phyloP scores from a whole-genome alignment of 2,888 invertebrate genomes.

The Hydraecia micacea region DNA sequence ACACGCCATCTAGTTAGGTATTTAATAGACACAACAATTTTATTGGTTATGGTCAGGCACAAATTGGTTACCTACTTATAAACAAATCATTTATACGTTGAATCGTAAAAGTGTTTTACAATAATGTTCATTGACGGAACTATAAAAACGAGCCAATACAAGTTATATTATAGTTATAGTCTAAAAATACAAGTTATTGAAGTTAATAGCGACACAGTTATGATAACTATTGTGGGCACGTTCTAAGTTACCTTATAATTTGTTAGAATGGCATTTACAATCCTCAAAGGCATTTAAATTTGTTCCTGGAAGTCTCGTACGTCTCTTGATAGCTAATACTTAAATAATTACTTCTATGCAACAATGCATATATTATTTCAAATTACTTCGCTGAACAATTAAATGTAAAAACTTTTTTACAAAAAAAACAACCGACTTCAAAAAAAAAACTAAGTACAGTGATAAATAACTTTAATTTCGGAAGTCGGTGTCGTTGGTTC shows the following conservation, averaged over 20 bases:
- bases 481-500: no score
- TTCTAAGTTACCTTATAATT: background rate
- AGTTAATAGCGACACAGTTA: background rate
- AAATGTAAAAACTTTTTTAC: no score
- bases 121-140: background rate
- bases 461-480: no score
- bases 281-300: slow-evolving; percentile 31
- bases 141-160: background rate
- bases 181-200: background rate
- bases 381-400: slow-evolving; percentile 34
- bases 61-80: slow-evolving; percentile 16
- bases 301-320: slow-evolving; percentile 46
- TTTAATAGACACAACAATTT: background rate
- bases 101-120: slow-evolving; percentile 1
- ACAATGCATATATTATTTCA: slow-evolving; percentile 36
- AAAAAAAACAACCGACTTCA: no score
- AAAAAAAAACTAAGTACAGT: no score
- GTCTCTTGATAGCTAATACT: slow-evolving; percentile 10
- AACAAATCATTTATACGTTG: background rate
- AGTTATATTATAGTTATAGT: background rate
- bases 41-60: slow-evolving; percentile 14
- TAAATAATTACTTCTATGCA: slow-evolving; percentile 38
- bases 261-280: slow-evolving; percentile 24
- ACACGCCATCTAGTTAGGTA: background rate
- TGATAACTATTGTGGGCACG: background rate